phyloP scores from a whole-genome alignment of 2,113 vertebrate species.

The Laticauda laticaudata region DNA sequence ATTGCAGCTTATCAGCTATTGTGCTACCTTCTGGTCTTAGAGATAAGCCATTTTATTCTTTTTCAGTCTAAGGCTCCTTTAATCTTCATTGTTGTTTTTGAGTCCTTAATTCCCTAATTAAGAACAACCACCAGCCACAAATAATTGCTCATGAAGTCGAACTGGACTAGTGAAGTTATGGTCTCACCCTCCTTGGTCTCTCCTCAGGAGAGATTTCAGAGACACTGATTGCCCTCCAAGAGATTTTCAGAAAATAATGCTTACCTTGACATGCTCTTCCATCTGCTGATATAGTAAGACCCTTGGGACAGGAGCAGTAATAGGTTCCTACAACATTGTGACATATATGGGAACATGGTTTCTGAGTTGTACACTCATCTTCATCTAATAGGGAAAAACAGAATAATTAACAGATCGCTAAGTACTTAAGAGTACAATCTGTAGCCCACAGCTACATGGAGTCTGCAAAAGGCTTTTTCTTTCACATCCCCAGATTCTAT shows the following conservation, averaged over 20 bases:
- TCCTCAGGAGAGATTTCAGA: not conserved
- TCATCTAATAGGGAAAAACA: slow-evolving; percentile 75
- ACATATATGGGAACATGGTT: slow-evolving; percentile 89
- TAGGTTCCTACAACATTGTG: slow-evolving; percentile 90
- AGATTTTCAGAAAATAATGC: not conserved
- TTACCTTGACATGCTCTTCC: slow-evolving; percentile 91
- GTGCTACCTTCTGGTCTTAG: not conserved
- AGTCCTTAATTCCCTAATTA: not conserved
- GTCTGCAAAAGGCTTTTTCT: not conserved
- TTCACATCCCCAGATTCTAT: not conserved
- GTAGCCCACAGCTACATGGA: not conserved
- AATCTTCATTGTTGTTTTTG: not conserved
- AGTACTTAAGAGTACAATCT: not conserved
- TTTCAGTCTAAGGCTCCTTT: not conserved
- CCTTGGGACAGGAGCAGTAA: slow-evolving; percentile 89
- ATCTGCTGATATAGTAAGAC: slow-evolving; percentile 89
- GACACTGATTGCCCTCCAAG: not conserved
- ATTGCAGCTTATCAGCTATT: not conserved
- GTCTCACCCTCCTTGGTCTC: not conserved
- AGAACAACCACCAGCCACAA: not conserved
- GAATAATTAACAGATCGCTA: not conserved
- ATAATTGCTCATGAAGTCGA: not conserved
- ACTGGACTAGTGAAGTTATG: not conserved
- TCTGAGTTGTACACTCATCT: slow-evolving; percentile 83
- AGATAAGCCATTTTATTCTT: not conserved